Percentiles rank a stretch among this genome's conserved stretches.
Conservation (phyloP, 2,797 vertebrate species). For the Enteromius paludinosus region DNA sequence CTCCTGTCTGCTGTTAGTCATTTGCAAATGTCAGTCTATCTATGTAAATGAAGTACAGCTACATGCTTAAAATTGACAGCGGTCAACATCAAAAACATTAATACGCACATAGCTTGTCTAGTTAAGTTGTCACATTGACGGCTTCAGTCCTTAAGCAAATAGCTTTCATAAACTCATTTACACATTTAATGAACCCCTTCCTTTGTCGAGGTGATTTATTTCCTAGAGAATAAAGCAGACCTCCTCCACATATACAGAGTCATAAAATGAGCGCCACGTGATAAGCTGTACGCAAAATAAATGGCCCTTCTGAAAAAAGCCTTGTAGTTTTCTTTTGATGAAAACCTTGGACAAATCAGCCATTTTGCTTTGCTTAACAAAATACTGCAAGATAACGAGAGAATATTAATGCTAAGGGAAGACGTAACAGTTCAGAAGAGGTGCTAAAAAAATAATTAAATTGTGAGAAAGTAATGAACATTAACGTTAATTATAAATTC, state of each 20-base stretch:
- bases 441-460: too few relatives aligned
- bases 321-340: neutral
- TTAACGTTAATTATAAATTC: too few relatives aligned
- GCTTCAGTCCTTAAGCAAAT: neutral
- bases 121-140: neutral
- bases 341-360: constrained; percentile 5
- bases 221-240: neutral
- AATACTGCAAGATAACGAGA: neutral
- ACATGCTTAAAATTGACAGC: neutral
- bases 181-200: neutral
- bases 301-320: neutral
- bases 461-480: too few relatives aligned
- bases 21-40: neutral
- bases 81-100: neutral
- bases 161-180: neutral
- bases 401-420: neutral
- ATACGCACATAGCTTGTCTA: neutral
- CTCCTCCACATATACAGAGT: neutral
- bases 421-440: too few relatives aligned
- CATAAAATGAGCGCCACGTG: neutral
- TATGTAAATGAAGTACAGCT: neutral
- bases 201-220: neutral
- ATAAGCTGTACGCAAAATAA: neutral
- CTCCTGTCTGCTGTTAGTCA: neutral
- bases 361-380: neutral